Evolutionary conservation across 2,888 invertebrate species (phyloP), one percentile per base, ranked within the genome.

Genomic region (Myopa testacea): DNA sequence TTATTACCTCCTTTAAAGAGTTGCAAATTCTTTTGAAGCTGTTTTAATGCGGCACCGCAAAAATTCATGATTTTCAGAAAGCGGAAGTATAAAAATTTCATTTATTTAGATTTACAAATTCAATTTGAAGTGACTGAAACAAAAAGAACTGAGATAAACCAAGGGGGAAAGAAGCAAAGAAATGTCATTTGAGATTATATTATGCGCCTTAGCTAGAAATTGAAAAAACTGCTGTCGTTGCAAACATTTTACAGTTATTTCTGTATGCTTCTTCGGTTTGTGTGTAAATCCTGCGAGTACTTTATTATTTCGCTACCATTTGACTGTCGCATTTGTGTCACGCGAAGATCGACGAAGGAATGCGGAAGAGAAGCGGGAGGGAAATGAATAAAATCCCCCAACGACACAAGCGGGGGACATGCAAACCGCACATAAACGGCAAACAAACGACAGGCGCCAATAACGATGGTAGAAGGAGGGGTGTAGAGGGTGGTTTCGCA

Each of bases 301-400:
- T 37, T 19, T 63, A 34, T 19, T 65, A 16, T 14, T 16, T 10
- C 16, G 26, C 19, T 34, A 40, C 68, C 50, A 50, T 4, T 50
- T 68, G 34, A 34, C 63, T 7, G 55, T 55, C 55, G 55, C 70
- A 70, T 70, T 70, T 52, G 55, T 55, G 16, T 52, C 70, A 34
- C 55, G 10, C 34, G 55, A 26, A 55, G 16, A 45, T 45, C 45
- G 45, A 45, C 26, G 50, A 4, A 63, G n/a, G 7, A 34, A 63
- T n/a, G 65, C n/a, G 16, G 14, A 38, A 55, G 55, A 55, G 37
- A 5, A 16, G 38, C 38, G 65, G 7, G 12, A 26, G 12, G 12
- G 7, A 34, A 62, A 26, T 62, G 12, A 62, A 34, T 34, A 26
- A 26, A 62, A 26, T 62, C 1, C 7, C 12, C 34, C 12, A 34